Percentiles rank a stretch among this genome's conserved stretches.
Evolutionary conservation across 2,888 invertebrate genomes (phyloP).

Genomic region (Tillus elongatus): DNA sequence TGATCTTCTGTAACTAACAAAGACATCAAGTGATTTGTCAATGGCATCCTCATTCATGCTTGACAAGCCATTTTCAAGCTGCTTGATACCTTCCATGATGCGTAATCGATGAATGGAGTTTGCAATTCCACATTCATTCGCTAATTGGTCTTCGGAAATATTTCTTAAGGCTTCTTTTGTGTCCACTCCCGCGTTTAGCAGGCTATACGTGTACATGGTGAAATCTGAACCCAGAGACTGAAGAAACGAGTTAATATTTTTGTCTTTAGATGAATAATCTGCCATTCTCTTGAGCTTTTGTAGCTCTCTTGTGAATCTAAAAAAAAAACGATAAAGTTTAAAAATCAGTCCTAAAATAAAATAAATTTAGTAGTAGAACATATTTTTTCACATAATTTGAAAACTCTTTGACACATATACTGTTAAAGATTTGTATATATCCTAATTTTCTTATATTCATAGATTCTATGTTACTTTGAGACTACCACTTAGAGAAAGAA

Average conservation of each 20-base stretch:
- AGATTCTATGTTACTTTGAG: no score
- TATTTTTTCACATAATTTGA: no score
- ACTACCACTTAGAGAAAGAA: no score
- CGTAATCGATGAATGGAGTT: constrained; percentile 92
- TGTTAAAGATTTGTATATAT: no score
- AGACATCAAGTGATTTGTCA: constrained; percentile 90
- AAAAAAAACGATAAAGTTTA: constrained; percentile 27
- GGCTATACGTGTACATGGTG: constrained; percentile 91
- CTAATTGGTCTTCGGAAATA: constrained; percentile 84
- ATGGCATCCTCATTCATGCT: constrained; percentile 67
- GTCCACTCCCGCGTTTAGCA: constrained; percentile 93
- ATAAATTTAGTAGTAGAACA: not conserved
- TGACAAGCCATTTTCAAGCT: constrained; percentile 55
- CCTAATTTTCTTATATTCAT: no score
- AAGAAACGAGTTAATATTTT: constrained; percentile 80
- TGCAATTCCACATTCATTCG: constrained; percentile 79
- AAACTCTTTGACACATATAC: no score
- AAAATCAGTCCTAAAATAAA: not conserved
- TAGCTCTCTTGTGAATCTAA: constrained; percentile 82
- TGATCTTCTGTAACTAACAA: constrained; percentile 94
- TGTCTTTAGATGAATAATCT: constrained; percentile 90
- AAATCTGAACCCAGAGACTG: constrained; percentile 80
- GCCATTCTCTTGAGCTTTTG: constrained; percentile 91
- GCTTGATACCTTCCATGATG: constrained; percentile 80
- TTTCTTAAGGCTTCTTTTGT: constrained; percentile 70